A percentile compares a stretch with the other conserved stretches of the same genome.
Evolutionary conservation across 2,113 vertebrate species (phyloP).

Genomic region (Candoia aspera): DNA sequence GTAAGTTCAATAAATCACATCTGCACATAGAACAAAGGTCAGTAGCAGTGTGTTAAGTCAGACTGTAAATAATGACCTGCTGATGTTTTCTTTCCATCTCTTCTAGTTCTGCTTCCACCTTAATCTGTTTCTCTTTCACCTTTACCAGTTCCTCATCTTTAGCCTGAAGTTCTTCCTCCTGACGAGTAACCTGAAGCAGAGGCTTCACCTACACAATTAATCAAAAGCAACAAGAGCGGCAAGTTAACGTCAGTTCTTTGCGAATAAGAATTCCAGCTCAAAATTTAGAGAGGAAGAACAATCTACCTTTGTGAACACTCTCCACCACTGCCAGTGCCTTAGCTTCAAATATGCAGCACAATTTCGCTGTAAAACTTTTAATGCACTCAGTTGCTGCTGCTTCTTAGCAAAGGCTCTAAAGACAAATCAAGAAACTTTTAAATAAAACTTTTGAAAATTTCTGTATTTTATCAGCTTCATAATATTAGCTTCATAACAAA

Average conservation of each 20-base stretch:
- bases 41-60: neutral
- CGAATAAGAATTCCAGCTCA: neutral
- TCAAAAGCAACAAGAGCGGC: neutral
- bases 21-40: accelerated
- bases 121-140: conserved; percentile 94
- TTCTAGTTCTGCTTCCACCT: conserved; percentile 92
- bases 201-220: conserved; percentile 87
- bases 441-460: neutral
- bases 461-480: neutral
- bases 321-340: conserved; percentile 99
- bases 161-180: conserved; percentile 96
- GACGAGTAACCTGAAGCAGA: conserved; percentile 95
- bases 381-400: conserved; percentile 94
- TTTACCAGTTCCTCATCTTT: conserved; percentile 97
- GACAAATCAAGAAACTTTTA: neutral
- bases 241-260: neutral
- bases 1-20: neutral
- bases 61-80: conserved; percentile 78
- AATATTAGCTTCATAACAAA: neutral
- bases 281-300: neutral
- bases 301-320: conserved; percentile 94
- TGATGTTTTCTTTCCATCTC: conserved; percentile 97
- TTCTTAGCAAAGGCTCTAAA: conserved; percentile 94
- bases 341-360: conserved; percentile 96
- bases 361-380: conserved; percentile 97